Evolutionary conservation across 53 echinoderm and acorn worm species (phyloP), one percentile per base, ranked within the genome.

Genomic region (Zoroaster sp.): DNA sequence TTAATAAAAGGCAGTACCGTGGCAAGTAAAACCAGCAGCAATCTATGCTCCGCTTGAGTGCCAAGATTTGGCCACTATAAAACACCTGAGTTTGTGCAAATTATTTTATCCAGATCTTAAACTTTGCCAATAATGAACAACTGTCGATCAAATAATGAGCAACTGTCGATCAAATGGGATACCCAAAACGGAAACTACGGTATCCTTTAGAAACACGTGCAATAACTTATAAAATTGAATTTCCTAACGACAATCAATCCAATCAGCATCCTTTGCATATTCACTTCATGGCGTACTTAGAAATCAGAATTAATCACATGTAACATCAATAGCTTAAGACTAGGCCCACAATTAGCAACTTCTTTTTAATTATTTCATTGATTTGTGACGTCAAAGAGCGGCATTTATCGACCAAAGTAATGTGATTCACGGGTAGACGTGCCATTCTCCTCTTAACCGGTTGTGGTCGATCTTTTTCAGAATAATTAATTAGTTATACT

Each of bases 321-420:
- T 5, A 37, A 4, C 54, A 59, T 78, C 38, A 59, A 78, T 75
- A 38, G 39, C 3, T 18, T 21, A 18, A 54, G 21, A 55, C 78
- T 37, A 42, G 78, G 17, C 23, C 20, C 21, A 37, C 80, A 80
- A 80, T 80, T 80, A 80, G 65, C 77, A 54, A 77, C 80, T 39
- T 80, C 80, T 42, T 80, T 65, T 80, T 80, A 66, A 80, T 66
- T 80, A 38, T 38, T 13, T 25, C 66, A 80, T 80, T 43, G 80
- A 80, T 80, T 28, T 12, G 42, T 80, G 80, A 80, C 80, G 80
- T 80, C 80, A 80, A 80, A 40, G 42, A 63, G 10, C 39, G 17
- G 59, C 35, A 75, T 75, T 21, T 51, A 80, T 80, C 80, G 80
- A 66, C 66, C 41, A 21, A 21, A 80, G 63, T 80, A 80, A 78